These are phyloP conservation scores for Uromys caudimaculatus DNA, from an alignment of 2,797 vertebrate species.

Conservation along the genomic window DNA sequence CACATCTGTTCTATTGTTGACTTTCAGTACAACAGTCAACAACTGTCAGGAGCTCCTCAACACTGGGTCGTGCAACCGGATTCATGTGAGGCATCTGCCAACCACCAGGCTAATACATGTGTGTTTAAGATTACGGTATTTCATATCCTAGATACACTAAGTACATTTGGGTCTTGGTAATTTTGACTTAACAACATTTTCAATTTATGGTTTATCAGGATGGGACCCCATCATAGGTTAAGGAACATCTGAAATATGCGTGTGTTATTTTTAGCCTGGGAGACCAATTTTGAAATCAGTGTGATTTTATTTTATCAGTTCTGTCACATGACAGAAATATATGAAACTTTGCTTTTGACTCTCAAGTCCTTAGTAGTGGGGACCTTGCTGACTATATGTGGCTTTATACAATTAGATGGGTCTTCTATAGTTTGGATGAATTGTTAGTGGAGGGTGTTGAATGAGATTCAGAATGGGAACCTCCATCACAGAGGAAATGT, in stretches of 20 bases:
- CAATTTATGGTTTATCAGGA: background rate
- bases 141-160: background rate
- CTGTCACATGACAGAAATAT: background rate
- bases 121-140: background rate
- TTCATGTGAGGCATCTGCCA: background rate
- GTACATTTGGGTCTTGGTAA: background rate
- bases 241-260: background rate
- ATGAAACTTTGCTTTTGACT: background rate
- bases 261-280: background rate
- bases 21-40: background rate
- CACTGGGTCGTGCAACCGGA: background rate
- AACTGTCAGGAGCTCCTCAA: background rate
- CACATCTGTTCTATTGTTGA: background rate
- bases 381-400: background rate
- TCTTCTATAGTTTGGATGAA: background rate
- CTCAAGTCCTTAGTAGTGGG: background rate
- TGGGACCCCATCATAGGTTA: background rate
- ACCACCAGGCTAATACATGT: accelerated
- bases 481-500: background rate
- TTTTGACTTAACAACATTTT: background rate
- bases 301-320: background rate
- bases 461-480: background rate
- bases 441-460: accelerated
- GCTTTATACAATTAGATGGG: background rate
- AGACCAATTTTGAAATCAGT: conserved; percentile 1